Evolutionary conservation across 2,797 vertebrate genomes (phyloP).

Genomic region (Acridotheres tristis): DNA sequence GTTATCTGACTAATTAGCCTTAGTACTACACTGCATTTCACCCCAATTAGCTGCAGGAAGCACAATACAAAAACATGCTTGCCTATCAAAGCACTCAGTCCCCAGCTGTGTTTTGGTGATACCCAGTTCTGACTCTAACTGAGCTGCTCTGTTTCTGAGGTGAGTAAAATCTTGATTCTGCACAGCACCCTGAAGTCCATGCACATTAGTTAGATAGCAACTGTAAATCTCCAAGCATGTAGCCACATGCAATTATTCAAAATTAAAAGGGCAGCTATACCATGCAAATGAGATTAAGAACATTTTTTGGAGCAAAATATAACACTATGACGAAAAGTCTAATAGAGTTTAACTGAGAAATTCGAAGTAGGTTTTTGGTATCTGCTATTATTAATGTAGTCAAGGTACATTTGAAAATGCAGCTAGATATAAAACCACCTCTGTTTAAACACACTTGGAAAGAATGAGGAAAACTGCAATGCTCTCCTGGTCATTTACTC

Average conservation of each 20-base stretch:
- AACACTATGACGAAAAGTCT: not conserved
- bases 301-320: not conserved
- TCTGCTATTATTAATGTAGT: not conserved
- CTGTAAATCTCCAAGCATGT: not conserved
- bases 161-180: conserved; percentile 77
- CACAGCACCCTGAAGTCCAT: conserved; percentile 55
- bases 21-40: not conserved
- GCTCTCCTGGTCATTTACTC: conserved; percentile 43
- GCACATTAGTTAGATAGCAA: not conserved
- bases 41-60: not conserved
- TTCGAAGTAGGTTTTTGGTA: not conserved
- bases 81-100: conserved; percentile 82
- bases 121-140: conserved; percentile 78
- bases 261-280: not conserved
- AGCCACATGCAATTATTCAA: not conserved
- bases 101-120: conserved; percentile 80
- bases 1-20: not conserved
- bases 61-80: conserved; percentile 14
- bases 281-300: not conserved
- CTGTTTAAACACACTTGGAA: not conserved
- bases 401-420: not conserved
- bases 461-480: not conserved
- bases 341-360: not conserved
- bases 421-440: not conserved
- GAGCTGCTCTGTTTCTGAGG: conserved; percentile 74